Evolutionary conservation across 2,888 invertebrate genomes (phyloP).

Genomic region (Polydrusus pterygomalis): DNA sequence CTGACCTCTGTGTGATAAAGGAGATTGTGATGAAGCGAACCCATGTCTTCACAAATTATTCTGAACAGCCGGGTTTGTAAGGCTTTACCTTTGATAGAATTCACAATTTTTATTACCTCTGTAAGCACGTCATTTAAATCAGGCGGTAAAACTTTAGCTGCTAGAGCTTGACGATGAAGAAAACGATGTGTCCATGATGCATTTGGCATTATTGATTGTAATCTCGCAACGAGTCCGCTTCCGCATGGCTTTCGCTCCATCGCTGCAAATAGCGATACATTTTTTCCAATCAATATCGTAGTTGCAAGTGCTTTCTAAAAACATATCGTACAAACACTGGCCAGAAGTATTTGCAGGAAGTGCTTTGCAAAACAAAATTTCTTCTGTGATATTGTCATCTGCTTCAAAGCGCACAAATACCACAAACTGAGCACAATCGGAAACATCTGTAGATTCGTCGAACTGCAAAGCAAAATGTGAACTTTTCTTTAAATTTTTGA

Average conservation of each 20-base stretch:
- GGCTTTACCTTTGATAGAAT: slow-evolving; percentile 60
- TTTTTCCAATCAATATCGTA: no score
- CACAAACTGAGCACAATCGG: no score
- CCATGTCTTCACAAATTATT: slow-evolving; percentile 60
- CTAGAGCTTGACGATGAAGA: slow-evolving; percentile 4
- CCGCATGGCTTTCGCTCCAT: slow-evolving; percentile 62
- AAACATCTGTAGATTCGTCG: no score
- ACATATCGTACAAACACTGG: slow-evolving; percentile 1
- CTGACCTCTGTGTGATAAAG: not conserved
- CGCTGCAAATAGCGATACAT: slow-evolving; percentile 53
- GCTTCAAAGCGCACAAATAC: no score
- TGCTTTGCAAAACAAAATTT: not conserved
- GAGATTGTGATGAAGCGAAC: slow-evolving; percentile 43
- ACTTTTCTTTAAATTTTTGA: not conserved
- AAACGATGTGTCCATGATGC: slow-evolving; percentile 57
- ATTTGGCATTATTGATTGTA: slow-evolving; percentile 61
- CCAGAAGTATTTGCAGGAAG: not conserved
- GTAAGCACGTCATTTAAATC: slow-evolving; percentile 52
- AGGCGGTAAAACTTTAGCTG: slow-evolving; percentile 35
- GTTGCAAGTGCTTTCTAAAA: not conserved
- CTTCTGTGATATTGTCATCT: not conserved
- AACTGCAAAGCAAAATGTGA: no score
- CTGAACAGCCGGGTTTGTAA: slow-evolving; percentile 59
- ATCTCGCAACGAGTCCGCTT: slow-evolving; percentile 58
- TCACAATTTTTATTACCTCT: slow-evolving; percentile 57